Base-by-base conservation (phyloP, 2,888 invertebrate genomes). In the Tetanocera ferruginea region DNA sequence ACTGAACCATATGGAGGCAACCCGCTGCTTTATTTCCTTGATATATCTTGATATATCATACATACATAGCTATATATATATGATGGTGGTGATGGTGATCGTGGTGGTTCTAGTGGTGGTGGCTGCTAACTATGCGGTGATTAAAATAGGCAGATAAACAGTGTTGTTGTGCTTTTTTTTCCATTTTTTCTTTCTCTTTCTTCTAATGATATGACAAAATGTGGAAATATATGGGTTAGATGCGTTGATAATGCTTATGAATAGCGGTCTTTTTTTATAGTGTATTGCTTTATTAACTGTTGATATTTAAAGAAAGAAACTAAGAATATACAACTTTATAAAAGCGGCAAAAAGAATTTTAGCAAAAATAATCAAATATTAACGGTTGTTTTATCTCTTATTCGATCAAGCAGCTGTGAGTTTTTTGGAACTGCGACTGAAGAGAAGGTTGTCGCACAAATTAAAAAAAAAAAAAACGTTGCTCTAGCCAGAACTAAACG, bases 1-100 rank as follows among this genome's bases (percentile, higher is more conserved):
- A 85, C 82, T 78, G 83, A 86, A 85, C 85, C 85, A 84, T 86
- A 84, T 75, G 78, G 71, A 70, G 76, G 67, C 43, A 52, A 71
- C 77, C 77, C 76, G 78, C 78, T 78, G 78, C 31, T 78, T 78
- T 78, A 72, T 76, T 78, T 76, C 76, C 76, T 72, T 67, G 72
- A 71, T 76, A 52, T 51, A 71, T 71, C 76, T n/a, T n/a, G n/a
- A n/a, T n/a, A n/a, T n/a, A n/a, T n/a, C n/a, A n/a, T n/a, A n/a
- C n/a, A n/a, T n/a, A n/a, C n/a, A n/a, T n/a, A n/a, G n/a, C n/a
- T n/a, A n/a, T n/a, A n/a, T n/a, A n/a, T n/a, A n/a, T n/a, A n/a
- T 62, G 74, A 43, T 43, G 43, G 17, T 51, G 71, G 25, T 71
- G 55, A n/a, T 34, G 71, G 3, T 71, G 31, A 31, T 60, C 5